Percentiles rank a stretch among this genome's conserved stretches.
phyloP scores from a whole-genome alignment of 2,888 invertebrate species.

The Dasypolia templi region DNA sequence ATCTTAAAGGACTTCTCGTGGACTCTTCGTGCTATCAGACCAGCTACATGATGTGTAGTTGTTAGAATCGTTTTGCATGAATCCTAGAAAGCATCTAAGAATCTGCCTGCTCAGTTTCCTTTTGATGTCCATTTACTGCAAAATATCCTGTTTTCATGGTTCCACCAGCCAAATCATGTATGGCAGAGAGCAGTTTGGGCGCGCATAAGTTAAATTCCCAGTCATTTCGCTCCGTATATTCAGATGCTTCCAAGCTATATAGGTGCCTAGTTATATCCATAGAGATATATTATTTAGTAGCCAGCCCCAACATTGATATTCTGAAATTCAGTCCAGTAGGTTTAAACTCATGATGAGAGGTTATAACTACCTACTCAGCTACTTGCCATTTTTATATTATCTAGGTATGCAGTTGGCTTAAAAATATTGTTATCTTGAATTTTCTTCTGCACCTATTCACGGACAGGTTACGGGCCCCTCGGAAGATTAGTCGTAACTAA shows the following conservation, averaged over 20 bases:
- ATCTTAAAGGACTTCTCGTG: background rate
- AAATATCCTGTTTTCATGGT: background rate
- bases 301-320: background rate
- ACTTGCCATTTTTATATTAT: no score
- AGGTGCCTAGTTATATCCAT: background rate
- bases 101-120: background rate
- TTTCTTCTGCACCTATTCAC: no score
- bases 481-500: conserved; percentile 7
- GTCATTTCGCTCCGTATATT: background rate
- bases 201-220: background rate
- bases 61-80: background rate
- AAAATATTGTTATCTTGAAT: no score
- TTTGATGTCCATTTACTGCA: background rate
- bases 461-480: no score
- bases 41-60: background rate
- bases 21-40: background rate
- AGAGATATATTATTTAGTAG: background rate
- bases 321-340: background rate
- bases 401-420: no score
- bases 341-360: background rate
- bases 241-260: background rate
- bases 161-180: no score
- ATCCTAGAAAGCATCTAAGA: background rate
- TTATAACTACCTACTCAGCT: no score
- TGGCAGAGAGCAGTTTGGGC: background rate